Base-by-base conservation (phyloP, 1,140 invertebrate species). In the Ips typographus region DNA sequence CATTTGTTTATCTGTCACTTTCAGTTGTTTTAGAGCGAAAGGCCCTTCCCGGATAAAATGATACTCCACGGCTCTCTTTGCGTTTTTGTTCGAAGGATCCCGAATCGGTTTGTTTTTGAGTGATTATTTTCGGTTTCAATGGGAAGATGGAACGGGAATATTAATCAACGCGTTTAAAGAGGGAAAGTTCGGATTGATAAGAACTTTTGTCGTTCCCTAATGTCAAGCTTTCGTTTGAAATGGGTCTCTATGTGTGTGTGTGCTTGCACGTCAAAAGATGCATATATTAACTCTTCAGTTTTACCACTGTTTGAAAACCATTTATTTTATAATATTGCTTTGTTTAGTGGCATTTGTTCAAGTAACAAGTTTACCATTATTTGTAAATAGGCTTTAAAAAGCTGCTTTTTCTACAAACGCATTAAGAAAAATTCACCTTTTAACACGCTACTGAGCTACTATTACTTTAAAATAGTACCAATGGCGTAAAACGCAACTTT, bases 1-100 rank as follows among this genome's bases (percentile, higher is more conserved):
- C 77, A 76, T 78, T 78, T 78, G 76, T 78, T 73, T 77, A 78
- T 77, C 76, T 78, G 77, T 78, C 77, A 78, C 70, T 77, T 75
- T 77, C 76, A 77, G 73, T 76, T 76, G 72, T 73, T 75, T 75
- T 72, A 61, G 61, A 68, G 57, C 65, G 68, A 65, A 56, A 70
- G 59, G 53, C 47, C 49, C 36, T 47, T 22, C 42, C 37, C 51
- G 49, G 70, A 65, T 59, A 59, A 68, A 68, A 68, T 68, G 66
- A 68, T 68, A 68, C 66, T 67, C 65, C 58, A 56, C 66, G 66
- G 59, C 49, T 68, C 66, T 68, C 58, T 68, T 68, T 68, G 66
- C 66, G 66, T 68, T 68, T 68, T 68, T 68, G 66, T 68, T 68
- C 66, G 66, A 65, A 65, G 63, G 47, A 65, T 65, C 41, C 44